Base-by-base conservation (phyloP, 2,797 vertebrate species). In the Urosaurus nigricauda region DNA sequence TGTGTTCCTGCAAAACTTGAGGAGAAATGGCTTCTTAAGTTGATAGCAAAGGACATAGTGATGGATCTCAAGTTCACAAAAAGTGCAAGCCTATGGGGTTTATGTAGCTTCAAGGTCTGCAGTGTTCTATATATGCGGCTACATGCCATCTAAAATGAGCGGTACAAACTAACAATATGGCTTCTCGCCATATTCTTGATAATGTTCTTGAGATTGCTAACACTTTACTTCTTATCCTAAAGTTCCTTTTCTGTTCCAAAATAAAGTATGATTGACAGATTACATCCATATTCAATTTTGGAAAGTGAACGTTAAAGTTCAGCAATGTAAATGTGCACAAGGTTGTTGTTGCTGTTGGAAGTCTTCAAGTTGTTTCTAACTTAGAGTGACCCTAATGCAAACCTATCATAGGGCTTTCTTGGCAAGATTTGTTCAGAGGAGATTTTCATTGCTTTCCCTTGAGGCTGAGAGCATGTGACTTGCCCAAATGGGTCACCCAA, bases 1-100 rank as follows among this genome's bases (percentile, higher is more conserved):
- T 91, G 75, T 63, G 51, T 82, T 93, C 73, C 40, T 70, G 79
- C n/a, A 29, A 90, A 90, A 21, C n/a, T 81, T 91, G 9, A 78
- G 94, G 87, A 92, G 19, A 89, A 88, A 75, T 87, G 87, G 73
- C 83, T 88, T 87, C 29, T 88, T 91, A 93, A n/a, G 79, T 4
- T 78, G 60, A 82, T 84, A 65, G 71, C 16, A 84, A 91, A 96
- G 93, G 91, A 93, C 87, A 90, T 14, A 91, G 58, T 3, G 40
- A 2, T 86, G 19, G 84, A 93, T 90, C 85, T 65, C 89, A 83
- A 87, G 85, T 5, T 80, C 89, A 84, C 35, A 84, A 87, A 65
- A 88, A 77, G 71, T 56, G n/a, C 60, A 83, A 83, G 71, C 78
- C 70, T 81, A 83, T 6, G 65, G 91, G 81, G 3, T 90, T 91